Evolutionary conservation across 2,888 invertebrate genomes (phyloP).

Genomic region (Epinotia bilunana): DNA sequence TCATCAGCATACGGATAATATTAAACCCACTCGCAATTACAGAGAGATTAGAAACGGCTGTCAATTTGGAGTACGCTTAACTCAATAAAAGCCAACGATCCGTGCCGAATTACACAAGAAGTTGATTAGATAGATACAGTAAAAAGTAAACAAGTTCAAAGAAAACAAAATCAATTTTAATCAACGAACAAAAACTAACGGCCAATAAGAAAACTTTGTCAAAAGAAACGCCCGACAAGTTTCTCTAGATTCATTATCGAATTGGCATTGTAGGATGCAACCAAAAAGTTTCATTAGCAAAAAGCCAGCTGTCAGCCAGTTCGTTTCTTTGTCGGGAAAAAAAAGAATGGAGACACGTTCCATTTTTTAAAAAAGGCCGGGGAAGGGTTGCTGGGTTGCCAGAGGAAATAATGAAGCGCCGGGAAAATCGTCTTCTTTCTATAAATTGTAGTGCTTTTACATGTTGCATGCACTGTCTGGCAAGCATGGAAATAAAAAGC

Average conservation of each 20-base stretch:
- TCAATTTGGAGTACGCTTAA: constrained; percentile 16
- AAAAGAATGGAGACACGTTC: constrained; percentile 67
- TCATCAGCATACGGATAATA: constrained; percentile 35
- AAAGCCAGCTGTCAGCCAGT: constrained; percentile 60
- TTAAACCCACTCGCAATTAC: constrained; percentile 34
- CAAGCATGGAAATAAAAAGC: constrained; percentile 37
- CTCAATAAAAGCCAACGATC: constrained; percentile 16
- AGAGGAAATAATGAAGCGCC: constrained; percentile 70
- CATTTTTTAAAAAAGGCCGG: constrained; percentile 69
- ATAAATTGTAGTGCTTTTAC: constrained; percentile 28
- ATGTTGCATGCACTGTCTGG: constrained; percentile 37
- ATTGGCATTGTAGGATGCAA: constrained; percentile 58
- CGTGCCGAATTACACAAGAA: not conserved
- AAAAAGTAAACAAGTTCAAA: constrained; percentile 13
- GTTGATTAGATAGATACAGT: not conserved
- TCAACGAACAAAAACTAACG: constrained; percentile 36
- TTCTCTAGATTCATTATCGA: constrained; percentile 58
- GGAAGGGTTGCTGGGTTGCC: constrained; percentile 61
- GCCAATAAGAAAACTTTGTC: constrained; percentile 30
- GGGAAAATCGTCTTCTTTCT: constrained; percentile 33
- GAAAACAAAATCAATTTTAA: constrained; percentile 35
- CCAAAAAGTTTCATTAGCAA: constrained; percentile 73
- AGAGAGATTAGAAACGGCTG: constrained; percentile 23
- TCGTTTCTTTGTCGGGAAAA: constrained; percentile 65
- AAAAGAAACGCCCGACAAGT: constrained; percentile 31